Base-by-base conservation (phyloP, 2,888 invertebrate species). In the Philereme vetulata region DNA sequence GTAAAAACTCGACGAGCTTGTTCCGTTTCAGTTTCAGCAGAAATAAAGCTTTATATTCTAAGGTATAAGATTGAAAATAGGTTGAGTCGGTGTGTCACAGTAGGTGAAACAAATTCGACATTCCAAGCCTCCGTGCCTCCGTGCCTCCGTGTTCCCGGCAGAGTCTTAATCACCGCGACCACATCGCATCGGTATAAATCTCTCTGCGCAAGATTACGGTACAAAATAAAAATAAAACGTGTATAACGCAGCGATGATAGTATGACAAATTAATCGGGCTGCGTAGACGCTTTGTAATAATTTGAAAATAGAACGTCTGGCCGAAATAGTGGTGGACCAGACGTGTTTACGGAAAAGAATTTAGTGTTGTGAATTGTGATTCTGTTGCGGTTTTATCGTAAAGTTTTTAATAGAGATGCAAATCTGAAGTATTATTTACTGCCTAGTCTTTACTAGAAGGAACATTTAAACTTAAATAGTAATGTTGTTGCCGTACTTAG, bases 201-300 rank as follows among this genome's bases (percentile, higher is more conserved):
- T 84, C 70, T 83, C 79, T 68, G 60, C 77, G 70, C 57, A 57
- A 82, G 81, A 81, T 84, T 83, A 82, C 77, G 70, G 72, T 65
- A 56, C 47, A 74, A 74, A 78, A 80, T 80, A 81, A 82, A 80
- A 82, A 80, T 79, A 77, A 79, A 79, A 66, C 71, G 57, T 65
- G 57, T 71, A 70, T 72, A 74, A 75, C 71, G 77, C 74, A 67
- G 77, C 81, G 84, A 75, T 81, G 84, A 82, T 80, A 77, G 75
- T 81, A 80, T 85, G 86, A 86, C 84, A 85, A 85, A 85, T 86
- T 85, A 85, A 85, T 85, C 78, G 77, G 77, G 80, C 75, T 78
- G 77, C 76, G 72, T 67, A 67, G 72, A 75, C 75, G 75, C 77
- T 78, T 77, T 78, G 77, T 76, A 76, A 75, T 75, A 72, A 75